These are phyloP conservation scores for Sceloporus tristichus DNA, from an alignment of 2,113 vertebrate species.

Conservation along the genomic window DNA sequence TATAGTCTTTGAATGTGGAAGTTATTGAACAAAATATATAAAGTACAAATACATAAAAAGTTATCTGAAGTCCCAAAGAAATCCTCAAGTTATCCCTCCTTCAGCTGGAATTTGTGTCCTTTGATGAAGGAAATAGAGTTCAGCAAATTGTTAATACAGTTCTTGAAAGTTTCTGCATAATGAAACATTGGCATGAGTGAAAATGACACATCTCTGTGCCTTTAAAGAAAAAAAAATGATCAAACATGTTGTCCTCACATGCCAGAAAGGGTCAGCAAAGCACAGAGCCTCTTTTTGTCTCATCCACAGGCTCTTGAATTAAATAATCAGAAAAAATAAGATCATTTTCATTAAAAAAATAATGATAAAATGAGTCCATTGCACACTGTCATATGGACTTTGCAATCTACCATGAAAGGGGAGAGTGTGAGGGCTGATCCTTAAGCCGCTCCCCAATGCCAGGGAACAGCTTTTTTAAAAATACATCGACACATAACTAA, in stretches of 20 bases:
- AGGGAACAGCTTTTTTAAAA: background rate
- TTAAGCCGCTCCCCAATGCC: background rate
- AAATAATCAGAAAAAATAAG: background rate
- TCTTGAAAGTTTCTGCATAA: conserved; percentile 49
- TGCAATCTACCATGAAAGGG: background rate
- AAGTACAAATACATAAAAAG: background rate
- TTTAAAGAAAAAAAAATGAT: conserved; percentile 34
- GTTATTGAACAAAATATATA: background rate
- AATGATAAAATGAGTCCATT: background rate
- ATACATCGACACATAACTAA: background rate
- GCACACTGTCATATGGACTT: background rate
- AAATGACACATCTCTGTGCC: conserved; percentile 41
- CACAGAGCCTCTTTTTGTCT: background rate
- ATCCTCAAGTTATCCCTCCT: background rate
- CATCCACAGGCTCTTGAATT: background rate
- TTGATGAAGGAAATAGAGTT: conserved; percentile 18
- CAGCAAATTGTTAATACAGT: conserved; percentile 38
- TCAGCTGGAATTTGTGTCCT: background rate
- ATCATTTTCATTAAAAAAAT: background rate
- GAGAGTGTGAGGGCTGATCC: background rate
- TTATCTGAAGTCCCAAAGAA: background rate
- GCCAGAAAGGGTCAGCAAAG: background rate
- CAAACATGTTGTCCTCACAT: background rate
- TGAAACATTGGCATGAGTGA: conserved; percentile 48
- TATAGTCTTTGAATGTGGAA: background rate